These are phyloP conservation scores for Lamproptera curius DNA, from an alignment of 2,888 invertebrate genomes.

Conservation along the genomic window DNA sequence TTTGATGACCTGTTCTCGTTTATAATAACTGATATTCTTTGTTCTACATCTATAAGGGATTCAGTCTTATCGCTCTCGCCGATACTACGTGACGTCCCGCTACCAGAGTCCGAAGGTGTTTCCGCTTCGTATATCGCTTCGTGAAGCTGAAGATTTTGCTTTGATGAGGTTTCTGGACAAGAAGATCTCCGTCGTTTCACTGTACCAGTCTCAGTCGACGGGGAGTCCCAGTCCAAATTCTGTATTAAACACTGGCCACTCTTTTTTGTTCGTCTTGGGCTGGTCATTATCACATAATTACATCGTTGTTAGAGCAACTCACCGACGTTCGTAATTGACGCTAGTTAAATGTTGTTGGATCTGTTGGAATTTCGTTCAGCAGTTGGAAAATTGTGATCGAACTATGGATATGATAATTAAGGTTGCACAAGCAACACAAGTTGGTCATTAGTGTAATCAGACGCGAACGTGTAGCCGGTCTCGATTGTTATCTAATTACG, in stretches of 20 bases:
- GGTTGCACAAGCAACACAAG: slow-evolving; percentile 32
- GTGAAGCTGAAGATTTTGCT: slow-evolving; percentile 37
- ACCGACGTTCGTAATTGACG: slow-evolving; percentile 15
- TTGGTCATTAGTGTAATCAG: slow-evolving; percentile 55
- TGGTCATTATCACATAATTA: slow-evolving; percentile 66
- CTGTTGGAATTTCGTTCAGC: slow-evolving; percentile 45
- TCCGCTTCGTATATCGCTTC: slow-evolving; percentile 58
- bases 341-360: slow-evolving; percentile 11
- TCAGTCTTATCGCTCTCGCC: slow-evolving; percentile 57
- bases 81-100: slow-evolving; percentile 54
- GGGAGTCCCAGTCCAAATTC: slow-evolving; percentile 84
- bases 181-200: slow-evolving; percentile 83
- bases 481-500: slow-evolving; percentile 73
- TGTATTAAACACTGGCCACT: slow-evolving; percentile 58
- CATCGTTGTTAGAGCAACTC: slow-evolving; percentile 46
- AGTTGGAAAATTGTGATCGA: slow-evolving; percentile 31
- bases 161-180: slow-evolving; percentile 57
- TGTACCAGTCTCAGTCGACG: slow-evolving; percentile 84
- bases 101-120: slow-evolving; percentile 66
- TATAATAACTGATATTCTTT: slow-evolving; percentile 70
- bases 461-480: slow-evolving; percentile 49
- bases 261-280: slow-evolving; percentile 70
- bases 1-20: slow-evolving; percentile 70
- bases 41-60: slow-evolving; percentile 63
- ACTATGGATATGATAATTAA: slow-evolving; percentile 32